Evolutionary conservation across 2,888 invertebrate species (phyloP), one percentile per base, ranked within the genome.

Genomic region (Leucophenga montana): DNA sequence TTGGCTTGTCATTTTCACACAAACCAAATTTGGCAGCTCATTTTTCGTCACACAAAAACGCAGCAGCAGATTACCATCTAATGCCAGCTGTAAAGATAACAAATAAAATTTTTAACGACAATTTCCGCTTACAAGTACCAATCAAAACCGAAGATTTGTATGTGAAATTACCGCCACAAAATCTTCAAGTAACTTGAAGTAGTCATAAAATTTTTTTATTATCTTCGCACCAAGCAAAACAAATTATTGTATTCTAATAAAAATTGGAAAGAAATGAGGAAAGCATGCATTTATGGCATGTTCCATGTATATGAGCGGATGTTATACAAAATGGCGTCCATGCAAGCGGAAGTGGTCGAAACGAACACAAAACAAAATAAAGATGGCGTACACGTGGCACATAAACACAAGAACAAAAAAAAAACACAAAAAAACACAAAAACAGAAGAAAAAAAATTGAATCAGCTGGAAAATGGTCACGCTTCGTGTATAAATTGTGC

Each of bases 201-300:
- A 20, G 61, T 61, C 61, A 61, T 61, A 61, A 61, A 59, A 59
- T 18, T 39, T 31, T 61, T 61, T 61, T 61, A 61, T 44, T 61
- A 18, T 61, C 18, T 61, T 44, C 44, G 11, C 39, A 18, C 44
- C n/a, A 61, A 33, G 39, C 11, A 18, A 61, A 39, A 39, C 39
- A 39, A 61, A 44, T 57, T 57, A 57, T 31, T 57, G 57, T 57
- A 31, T 57, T 33, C 33, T 44, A 61, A 61, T 44, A 44, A 44
- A 61, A 61, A 61, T 39, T 44, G 18, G 44, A 57, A 31, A 61
- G 44, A 16, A 18, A 61, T 39, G 18, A 61, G 33, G 44, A 20
- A 33, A 11, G 31, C 9, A n/a, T 57, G 31, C 57, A 39, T 39
- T 5, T 39, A 11, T 39, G 8, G 27, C 4, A 57, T 31, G 8